Evolutionary conservation across 2,113 vertebrate species (phyloP).

Genomic region (Nannospalax galili): DNA sequence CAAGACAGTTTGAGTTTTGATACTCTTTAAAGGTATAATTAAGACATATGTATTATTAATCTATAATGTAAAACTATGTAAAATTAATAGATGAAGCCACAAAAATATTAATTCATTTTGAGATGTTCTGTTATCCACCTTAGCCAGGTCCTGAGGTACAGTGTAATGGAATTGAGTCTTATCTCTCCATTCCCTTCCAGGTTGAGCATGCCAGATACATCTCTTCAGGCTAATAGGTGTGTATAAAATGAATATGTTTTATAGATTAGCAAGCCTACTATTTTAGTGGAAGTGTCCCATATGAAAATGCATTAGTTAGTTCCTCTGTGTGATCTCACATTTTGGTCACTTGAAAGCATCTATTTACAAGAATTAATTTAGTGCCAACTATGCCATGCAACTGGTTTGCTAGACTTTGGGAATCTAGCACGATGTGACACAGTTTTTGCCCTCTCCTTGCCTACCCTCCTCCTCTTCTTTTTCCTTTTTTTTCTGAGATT

Average conservation of each 20-base stretch:
- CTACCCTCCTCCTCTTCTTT: too few species aligned
- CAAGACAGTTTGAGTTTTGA: constrained; percentile 11
- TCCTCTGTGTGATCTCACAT: neutral
- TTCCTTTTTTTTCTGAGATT: too few species aligned
- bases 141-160: neutral
- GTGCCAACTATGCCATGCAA: neutral
- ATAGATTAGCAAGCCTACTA: neutral
- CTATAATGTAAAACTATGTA: neutral
- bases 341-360: neutral
- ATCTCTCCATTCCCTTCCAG: neutral
- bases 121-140: neutral
- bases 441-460: neutral
- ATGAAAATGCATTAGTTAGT: neutral
- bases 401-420: neutral
- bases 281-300: neutral
- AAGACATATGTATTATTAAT: constrained; percentile 1
- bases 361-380: neutral
- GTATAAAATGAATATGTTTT: neutral
- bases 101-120: constrained; percentile 12
- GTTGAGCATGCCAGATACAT: neutral
- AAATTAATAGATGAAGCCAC: neutral
- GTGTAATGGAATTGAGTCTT: neutral
- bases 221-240: neutral
- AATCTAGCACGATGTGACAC: neutral
- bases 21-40: neutral